Evolutionary conservation across 2,113 vertebrate species (phyloP).

Genomic region (Lagopus leucura): DNA sequence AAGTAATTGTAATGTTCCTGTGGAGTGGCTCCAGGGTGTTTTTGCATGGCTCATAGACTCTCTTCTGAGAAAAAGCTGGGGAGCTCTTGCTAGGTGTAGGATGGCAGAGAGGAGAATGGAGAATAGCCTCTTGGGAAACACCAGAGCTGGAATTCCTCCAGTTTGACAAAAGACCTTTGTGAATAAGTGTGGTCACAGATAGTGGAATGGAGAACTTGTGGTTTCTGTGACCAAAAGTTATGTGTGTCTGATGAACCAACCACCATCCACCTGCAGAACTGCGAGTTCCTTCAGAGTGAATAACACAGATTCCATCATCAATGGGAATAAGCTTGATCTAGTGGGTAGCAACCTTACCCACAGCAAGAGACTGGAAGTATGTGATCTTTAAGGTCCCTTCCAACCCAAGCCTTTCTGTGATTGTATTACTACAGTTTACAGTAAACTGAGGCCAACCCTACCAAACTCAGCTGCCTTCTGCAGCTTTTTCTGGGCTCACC

Average conservation of each 20-base stretch:
- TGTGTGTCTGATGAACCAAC: neutral
- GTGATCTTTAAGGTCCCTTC: too few species aligned
- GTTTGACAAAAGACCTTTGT: neutral
- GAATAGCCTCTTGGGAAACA: neutral
- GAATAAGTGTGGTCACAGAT: neutral
- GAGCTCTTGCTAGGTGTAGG: neutral
- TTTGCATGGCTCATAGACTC: neutral
- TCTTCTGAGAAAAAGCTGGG: neutral
- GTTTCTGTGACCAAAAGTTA: neutral
- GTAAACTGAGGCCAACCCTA: rapidly evolving
- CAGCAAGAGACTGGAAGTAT: too few species aligned
- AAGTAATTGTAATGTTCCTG: neutral
- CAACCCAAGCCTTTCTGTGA: too few species aligned
- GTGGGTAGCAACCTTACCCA: too few species aligned
- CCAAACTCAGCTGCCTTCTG: neutral
- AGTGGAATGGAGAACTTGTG: neutral
- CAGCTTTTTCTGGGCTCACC: neutral
- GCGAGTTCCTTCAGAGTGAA: conserved; percentile 6
- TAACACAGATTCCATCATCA: neutral
- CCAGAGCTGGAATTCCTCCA: neutral
- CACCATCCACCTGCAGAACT: neutral
- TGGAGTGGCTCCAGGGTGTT: neutral
- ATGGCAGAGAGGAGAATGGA: neutral
- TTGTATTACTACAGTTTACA: too few species aligned
- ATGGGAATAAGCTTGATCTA: neutral